Percentiles rank a stretch among this genome's conserved stretches.
Conservation (phyloP, 2,113 vertebrate genomes). For the Pica pica region DNA sequence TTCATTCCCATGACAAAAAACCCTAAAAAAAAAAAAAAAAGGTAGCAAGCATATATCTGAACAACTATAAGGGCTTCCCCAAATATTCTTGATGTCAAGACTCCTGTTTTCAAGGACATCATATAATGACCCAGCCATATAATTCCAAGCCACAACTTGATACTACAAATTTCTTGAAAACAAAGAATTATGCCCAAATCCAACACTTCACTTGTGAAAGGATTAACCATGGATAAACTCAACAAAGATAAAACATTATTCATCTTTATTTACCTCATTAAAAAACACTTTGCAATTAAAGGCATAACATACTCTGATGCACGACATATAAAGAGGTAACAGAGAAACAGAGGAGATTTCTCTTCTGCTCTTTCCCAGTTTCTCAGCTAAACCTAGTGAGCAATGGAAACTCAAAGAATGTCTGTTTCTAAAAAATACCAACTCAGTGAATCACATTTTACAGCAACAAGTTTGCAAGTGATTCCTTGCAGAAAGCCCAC, state of each 20-base stretch:
- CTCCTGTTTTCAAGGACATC: neutral
- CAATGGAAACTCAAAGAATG: neutral
- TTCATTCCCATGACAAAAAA: neutral
- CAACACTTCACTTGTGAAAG: neutral
- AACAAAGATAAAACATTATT: neutral
- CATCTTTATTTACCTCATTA: neutral
- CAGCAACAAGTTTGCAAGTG: rapidly evolving
- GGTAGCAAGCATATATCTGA: neutral
- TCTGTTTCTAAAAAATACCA: neutral
- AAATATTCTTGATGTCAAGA: neutral
- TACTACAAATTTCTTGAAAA: neutral
- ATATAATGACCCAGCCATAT: neutral
- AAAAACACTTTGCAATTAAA: neutral
- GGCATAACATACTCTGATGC: neutral
- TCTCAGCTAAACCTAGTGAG: neutral
- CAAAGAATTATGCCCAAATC: neutral
- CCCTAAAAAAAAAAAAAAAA: neutral
- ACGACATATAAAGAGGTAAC: neutral
- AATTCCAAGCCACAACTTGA: neutral
- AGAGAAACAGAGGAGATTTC: neutral
- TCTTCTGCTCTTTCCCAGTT: neutral
- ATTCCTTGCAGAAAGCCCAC: neutral
- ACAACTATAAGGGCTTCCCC: neutral
- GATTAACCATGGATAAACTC: neutral
- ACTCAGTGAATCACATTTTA: neutral